phyloP scores from a whole-genome alignment of 2,888 invertebrate genomes.

The Drosophila prolongata region DNA sequence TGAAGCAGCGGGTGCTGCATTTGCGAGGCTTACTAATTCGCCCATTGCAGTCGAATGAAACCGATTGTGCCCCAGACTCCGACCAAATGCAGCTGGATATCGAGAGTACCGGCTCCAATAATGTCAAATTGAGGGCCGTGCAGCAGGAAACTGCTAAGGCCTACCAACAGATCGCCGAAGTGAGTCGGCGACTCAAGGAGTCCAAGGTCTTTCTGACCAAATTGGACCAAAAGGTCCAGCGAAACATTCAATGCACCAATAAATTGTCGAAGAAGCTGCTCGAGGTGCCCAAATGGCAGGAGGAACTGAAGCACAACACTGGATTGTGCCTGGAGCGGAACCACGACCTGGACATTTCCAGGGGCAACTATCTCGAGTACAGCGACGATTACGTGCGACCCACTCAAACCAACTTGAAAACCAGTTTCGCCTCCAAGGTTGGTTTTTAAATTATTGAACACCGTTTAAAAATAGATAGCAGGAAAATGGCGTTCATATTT shows the following conservation, averaged over 20 bases:
- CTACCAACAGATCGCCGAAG: not conserved
- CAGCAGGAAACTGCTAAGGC: constrained; percentile 10
- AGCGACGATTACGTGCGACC: not conserved
- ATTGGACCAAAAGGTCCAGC: not conserved
- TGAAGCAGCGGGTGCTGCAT: constrained; percentile 37
- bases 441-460: not conserved
- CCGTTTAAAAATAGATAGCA: not conserved
- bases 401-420: not conserved
- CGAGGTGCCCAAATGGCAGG: constrained; percentile 19
- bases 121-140: not conserved
- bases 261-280: constrained; percentile 4
- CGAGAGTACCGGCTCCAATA: not conserved
- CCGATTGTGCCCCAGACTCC: not conserved
- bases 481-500: too few relatives aligned
- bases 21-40: constrained; percentile 13
- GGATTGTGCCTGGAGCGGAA: constrained; percentile 38
- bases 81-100: not conserved
- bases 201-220: not conserved
- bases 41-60: not conserved
- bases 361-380: constrained; percentile 2
- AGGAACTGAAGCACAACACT: not conserved
- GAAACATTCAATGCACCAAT: not conserved
- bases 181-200: constrained; percentile 1
- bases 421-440: not conserved
- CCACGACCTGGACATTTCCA: constrained; percentile 7